These are phyloP conservation scores for Tragopan temminckii DNA, from an alignment of 2,797 vertebrate species.

Conservation along the genomic window DNA sequence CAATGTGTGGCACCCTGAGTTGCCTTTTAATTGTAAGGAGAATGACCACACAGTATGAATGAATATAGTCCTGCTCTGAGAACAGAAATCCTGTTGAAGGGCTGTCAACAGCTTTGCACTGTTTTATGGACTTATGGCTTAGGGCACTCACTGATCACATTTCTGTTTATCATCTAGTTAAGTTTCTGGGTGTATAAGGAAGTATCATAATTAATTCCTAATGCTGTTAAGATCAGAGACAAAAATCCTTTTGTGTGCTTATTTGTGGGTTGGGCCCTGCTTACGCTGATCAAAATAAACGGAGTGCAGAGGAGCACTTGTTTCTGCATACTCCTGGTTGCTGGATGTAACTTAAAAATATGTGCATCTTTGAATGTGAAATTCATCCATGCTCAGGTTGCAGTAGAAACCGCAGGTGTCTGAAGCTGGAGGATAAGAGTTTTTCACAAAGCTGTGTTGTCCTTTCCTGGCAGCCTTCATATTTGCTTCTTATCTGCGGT, in stretches of 20 bases:
- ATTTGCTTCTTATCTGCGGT: not conserved
- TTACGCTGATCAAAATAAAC: not conserved
- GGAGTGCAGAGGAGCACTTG: not conserved
- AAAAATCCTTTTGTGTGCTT: conserved; percentile 21
- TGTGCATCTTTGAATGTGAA: not conserved
- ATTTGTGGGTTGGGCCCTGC: not conserved
- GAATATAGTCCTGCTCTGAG: not conserved
- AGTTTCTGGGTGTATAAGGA: conserved; percentile 45
- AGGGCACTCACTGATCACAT: not conserved
- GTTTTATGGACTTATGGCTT: not conserved
- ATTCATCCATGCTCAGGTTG: not conserved
- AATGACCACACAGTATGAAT: not conserved
- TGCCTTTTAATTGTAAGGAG: not conserved
- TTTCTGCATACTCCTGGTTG: conserved; percentile 4
- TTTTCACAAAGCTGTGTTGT: conserved; percentile 18
- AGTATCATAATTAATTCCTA: conserved; percentile 24
- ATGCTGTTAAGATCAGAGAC: not conserved
- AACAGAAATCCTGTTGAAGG: not conserved
- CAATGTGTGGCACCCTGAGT: not conserved
- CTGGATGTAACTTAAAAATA: conserved; percentile 22
- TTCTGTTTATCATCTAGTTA: conserved; percentile 37
- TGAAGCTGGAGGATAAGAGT: not conserved
- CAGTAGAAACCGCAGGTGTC: conserved; percentile 1
- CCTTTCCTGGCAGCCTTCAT: not conserved
- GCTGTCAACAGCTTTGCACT: not conserved